Base-by-base conservation (phyloP, 2,797 vertebrate genomes). In the Sandelia bainsii region DNA sequence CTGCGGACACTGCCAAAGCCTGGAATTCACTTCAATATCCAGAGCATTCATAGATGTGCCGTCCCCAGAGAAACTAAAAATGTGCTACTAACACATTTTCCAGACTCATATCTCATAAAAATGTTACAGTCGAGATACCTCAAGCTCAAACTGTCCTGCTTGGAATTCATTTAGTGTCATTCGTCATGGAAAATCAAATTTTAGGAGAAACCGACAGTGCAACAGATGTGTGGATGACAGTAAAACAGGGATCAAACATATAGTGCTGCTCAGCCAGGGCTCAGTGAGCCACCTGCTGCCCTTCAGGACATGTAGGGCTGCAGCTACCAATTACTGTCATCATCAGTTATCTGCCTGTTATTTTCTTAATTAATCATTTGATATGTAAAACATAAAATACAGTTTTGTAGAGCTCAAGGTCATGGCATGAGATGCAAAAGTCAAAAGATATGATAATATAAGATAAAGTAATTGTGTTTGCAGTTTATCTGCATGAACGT, bases 11-110 rank as follows among this genome's bases (percentile, higher is more conserved):
- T 70, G 81, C 77, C 90, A 86, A 91, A 88, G 85, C 78, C 87
- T 75, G 84, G 75, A 87, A 90, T 89, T 87, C 77, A 77, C 75
- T 87, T 68, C 75, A 72, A 64, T 65, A 91, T 89, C 73, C 82
- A 85, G 88, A 93, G 71, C 82, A 72, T 87, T 88, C 81, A 83
- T 84, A 77, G 80, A 91, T 80, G 88, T 75, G 79, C 23, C 5
- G 25, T 88, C 91, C 83, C 86, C 12, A 13, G 86, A 80, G 92
- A 72, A 12, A 62, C 57, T 44, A 17, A 76, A 85, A 83, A 79
- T 92, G 89, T 88, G 88, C 88, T 69, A 89, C 84, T 86, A 82
- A 91, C 91, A 89, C 89, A 87, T 88, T 90, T 88, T 77, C 71
- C 79, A 77, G 82, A 88, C 85, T 85, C 67, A 85, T 83, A 85